Conservation (phyloP, 2,113 vertebrate genomes). For the Mesembrinibis cayennensis region DNA sequence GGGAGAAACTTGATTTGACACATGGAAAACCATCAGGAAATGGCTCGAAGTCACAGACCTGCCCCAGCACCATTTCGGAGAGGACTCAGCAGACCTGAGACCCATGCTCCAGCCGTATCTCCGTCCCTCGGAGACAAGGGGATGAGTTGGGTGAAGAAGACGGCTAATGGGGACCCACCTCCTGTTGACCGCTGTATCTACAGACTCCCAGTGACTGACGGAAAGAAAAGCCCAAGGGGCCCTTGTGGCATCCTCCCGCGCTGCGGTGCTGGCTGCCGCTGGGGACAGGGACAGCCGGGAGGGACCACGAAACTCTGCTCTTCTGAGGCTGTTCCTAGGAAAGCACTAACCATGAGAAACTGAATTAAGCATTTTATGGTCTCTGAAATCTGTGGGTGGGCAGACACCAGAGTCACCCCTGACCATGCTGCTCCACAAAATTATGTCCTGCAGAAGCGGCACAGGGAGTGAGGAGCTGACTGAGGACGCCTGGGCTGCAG, state of each 20-base stretch:
- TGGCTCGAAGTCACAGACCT: background rate
- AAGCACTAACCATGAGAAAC: background rate
- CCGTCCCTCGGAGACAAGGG: background rate
- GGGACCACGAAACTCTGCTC: background rate
- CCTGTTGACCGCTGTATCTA: background rate
- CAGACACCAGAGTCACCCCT: background rate
- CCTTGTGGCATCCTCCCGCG: background rate
- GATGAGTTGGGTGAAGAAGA: background rate
- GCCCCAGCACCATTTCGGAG: background rate
- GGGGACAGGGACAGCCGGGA: background rate
- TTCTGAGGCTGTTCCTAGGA: background rate
- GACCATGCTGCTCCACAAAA: background rate
- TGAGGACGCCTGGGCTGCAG: background rate
- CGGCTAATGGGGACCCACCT: background rate
- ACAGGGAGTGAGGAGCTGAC: background rate
- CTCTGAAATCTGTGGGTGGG: background rate
- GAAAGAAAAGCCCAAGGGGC: background rate
- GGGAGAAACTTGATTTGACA: background rate
- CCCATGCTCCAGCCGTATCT: background rate
- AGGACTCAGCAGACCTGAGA: background rate
- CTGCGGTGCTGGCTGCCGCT: background rate
- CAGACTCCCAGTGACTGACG: background rate
- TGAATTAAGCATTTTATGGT: background rate
- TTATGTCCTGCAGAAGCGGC: background rate
- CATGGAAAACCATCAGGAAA: background rate